Conservation (phyloP, 2,888 invertebrate species). For the Agrotis puta region DNA sequence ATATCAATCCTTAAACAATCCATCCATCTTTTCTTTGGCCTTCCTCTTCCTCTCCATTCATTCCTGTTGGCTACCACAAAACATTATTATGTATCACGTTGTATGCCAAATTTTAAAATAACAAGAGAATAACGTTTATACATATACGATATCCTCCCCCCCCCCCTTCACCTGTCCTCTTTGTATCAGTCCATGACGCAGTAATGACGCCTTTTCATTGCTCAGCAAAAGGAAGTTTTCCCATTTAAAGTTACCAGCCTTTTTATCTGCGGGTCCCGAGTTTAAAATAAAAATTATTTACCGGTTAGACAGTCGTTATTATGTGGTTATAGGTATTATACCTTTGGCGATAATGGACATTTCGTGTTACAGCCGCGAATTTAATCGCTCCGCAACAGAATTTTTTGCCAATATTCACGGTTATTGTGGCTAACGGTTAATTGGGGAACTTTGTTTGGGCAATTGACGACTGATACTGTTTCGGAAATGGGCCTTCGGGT, state of each 20-base stretch:
- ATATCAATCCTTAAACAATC: too few species aligned
- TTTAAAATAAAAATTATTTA: constrained; percentile 71
- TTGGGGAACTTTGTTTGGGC: constrained; percentile 70
- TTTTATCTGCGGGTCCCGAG: constrained; percentile 58
- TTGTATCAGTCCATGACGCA: constrained; percentile 58
- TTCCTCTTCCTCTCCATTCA: too few species aligned
- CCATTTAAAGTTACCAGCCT: constrained; percentile 65
- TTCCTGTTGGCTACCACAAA: too few species aligned
- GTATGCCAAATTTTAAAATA: too few species aligned
- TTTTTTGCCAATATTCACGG: constrained; percentile 66
- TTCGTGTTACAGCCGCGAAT: constrained; percentile 70
- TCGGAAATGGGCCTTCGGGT: constrained; percentile 56
- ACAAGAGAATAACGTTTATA: too few species aligned
- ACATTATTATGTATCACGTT: too few species aligned
- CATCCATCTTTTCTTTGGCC: too few species aligned
- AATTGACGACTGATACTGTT: constrained; percentile 69
- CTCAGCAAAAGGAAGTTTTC: constrained; percentile 64
- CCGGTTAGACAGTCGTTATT: constrained; percentile 64
- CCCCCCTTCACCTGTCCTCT: constrained; percentile 26
- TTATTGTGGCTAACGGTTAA: constrained; percentile 67
- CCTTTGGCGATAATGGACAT: constrained; percentile 69
- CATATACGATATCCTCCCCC: constrained; percentile 6
- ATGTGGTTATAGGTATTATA: constrained; percentile 54
- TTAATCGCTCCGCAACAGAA: constrained; percentile 66
- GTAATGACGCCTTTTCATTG: constrained; percentile 60